Percentiles rank a stretch among this genome's conserved stretches.
These are phyloP conservation scores for Panthera leo DNA, from an alignment of 2,113 vertebrate genomes.

Conservation along the genomic window DNA sequence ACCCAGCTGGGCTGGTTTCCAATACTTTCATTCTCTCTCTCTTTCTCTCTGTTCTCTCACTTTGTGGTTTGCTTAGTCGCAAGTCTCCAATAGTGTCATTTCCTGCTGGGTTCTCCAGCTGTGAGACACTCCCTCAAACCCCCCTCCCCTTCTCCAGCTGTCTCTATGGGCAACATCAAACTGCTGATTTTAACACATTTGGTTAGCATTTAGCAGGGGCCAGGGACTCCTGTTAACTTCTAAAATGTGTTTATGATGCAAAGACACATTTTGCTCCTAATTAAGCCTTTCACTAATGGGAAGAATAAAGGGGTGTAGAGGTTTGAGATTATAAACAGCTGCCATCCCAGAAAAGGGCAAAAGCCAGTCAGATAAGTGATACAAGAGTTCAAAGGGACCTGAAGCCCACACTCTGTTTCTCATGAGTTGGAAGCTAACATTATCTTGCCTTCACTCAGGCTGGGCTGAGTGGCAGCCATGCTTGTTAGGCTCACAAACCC, in stretches of 20 bases:
- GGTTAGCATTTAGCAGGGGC: slow-evolving; percentile 37
- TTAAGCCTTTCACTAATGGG: slow-evolving; percentile 52
- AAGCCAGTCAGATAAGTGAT: neutral
- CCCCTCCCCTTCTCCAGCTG: neutral
- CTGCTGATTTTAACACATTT: slow-evolving; percentile 62
- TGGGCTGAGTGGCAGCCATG: neutral
- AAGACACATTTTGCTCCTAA: slow-evolving; percentile 54
- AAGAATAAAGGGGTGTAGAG: slow-evolving; percentile 21
- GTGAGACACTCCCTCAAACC: neutral
- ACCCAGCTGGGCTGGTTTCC: neutral
- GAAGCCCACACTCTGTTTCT: neutral
- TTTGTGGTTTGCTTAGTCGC: slow-evolving; percentile 28
- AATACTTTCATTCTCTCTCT: neutral
- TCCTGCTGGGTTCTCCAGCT: slow-evolving; percentile 55
- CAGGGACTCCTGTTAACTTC: slow-evolving; percentile 45
- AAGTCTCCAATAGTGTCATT: neutral
- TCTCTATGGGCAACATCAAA: slow-evolving; percentile 34
- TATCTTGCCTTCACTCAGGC: slow-evolving; percentile 21
- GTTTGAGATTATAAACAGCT: slow-evolving; percentile 43
- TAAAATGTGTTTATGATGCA: slow-evolving; percentile 69
- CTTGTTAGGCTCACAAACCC: slow-evolving; percentile 23
- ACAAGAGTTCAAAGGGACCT: neutral
- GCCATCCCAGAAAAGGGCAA: neutral
- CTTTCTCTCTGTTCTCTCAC: neutral
- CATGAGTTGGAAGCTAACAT: neutral